Conservation (phyloP, 2,888 invertebrate species). For the Diabrotica balteata region DNA sequence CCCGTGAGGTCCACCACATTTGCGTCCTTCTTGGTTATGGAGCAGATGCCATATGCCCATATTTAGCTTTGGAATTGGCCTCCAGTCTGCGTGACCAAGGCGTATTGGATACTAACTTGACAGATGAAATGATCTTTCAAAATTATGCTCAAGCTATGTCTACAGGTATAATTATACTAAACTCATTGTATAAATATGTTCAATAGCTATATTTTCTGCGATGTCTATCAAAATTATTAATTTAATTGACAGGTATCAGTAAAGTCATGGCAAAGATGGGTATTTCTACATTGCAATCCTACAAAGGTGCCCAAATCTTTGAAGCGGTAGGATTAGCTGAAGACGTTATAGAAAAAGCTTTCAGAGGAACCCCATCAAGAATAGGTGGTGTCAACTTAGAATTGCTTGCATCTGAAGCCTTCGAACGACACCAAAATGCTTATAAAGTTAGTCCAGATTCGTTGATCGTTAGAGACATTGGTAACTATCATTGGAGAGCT, state of each 20-base stretch:
- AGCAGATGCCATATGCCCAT: constrained; percentile 97
- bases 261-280: constrained; percentile 99
- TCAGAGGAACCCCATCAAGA: constrained; percentile 75
- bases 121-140: constrained; percentile 81
- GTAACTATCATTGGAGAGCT: constrained; percentile 95
- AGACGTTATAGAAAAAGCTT: constrained; percentile 94
- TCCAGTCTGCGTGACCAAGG: constrained; percentile 85
- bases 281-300: constrained; percentile 97
- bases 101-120: constrained; percentile 76
- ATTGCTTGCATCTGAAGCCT: constrained; percentile 84
- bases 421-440: constrained; percentile 81
- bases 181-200: too few species aligned
- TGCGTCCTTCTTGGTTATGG: constrained; percentile 95
- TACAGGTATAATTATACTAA: constrained; percentile 43
- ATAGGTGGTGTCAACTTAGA: constrained; percentile 91
- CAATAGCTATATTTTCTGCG: too few species aligned
- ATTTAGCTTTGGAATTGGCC: constrained; percentile 93
- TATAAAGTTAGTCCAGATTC: constrained; percentile 75
- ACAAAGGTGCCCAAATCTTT: constrained; percentile 99
- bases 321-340: constrained; percentile 95
- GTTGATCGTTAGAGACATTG: constrained; percentile 78
- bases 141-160: constrained; percentile 84
- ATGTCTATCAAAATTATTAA: too few species aligned
- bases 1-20: constrained; percentile 94
- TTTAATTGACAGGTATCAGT: constrained; percentile 45